These are phyloP conservation scores for Spinus pinus DNA, from an alignment of 2,797 vertebrate species.

Conservation along the genomic window DNA sequence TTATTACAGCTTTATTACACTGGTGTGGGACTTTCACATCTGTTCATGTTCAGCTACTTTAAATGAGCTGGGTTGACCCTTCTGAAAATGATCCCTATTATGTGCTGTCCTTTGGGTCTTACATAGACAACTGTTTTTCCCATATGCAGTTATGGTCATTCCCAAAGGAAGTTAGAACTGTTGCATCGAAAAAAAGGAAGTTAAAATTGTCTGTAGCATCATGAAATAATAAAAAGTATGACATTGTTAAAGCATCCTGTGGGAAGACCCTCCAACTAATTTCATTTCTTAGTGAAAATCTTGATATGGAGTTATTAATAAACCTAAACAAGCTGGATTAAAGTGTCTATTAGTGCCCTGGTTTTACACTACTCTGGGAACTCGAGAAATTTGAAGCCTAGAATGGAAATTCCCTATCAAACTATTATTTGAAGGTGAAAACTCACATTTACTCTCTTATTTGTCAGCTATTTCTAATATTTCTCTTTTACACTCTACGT, in stretches of 20 bases:
- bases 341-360: not conserved
- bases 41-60: not conserved
- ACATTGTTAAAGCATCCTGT: not conserved
- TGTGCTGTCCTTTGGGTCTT: not conserved
- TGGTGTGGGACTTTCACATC: not conserved
- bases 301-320: not conserved
- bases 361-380: not conserved
- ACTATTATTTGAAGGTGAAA: not conserved
- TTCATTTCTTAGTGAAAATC: not conserved
- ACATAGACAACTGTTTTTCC: not conserved
- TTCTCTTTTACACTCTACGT: not conserved
- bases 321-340: not conserved
- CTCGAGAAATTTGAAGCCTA: not conserved
- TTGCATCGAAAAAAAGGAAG: not conserved
- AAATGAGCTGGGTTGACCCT: not conserved
- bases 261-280: not conserved
- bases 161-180: not conserved
- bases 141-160: fast-evolving
- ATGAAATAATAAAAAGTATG: not conserved
- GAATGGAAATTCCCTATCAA: not conserved
- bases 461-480: not conserved
- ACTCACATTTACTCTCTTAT: not conserved
- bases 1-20: not conserved
- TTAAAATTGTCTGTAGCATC: not conserved
- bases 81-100: not conserved